phyloP scores from a whole-genome alignment of 1,140 invertebrate genomes.

The Danaus melanippus region DNA sequence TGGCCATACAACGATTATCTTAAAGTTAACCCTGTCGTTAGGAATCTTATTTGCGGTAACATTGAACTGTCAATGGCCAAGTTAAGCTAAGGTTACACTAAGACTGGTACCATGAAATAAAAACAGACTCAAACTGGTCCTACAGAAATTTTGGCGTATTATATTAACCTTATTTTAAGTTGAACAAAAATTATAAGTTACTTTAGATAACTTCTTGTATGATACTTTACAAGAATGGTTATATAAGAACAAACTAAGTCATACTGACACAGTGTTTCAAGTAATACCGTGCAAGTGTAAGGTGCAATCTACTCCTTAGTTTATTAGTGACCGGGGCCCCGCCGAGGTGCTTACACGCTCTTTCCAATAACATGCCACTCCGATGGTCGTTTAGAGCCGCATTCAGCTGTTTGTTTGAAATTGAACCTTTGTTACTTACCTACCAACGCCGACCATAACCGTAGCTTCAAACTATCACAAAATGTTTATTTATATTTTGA shows the following conservation, averaged over 20 bases:
- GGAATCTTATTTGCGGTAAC: slow-evolving; percentile 52
- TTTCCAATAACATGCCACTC: slow-evolving; percentile 39
- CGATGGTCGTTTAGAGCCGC: slow-evolving; percentile 46
- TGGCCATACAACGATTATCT: slow-evolving; percentile 53
- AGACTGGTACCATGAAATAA: slow-evolving; percentile 5
- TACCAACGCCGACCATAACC: background rate
- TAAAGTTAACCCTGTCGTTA: slow-evolving; percentile 60
- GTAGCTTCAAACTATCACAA: too few relatives aligned
- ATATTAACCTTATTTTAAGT: too few relatives aligned
- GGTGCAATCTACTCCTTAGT: slow-evolving; percentile 17
- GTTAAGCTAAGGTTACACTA: slow-evolving; percentile 28
- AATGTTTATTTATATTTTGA: too few relatives aligned
- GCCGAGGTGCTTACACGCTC: slow-evolving; percentile 30
- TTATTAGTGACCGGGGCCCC: slow-evolving; percentile 25
- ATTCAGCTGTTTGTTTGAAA: slow-evolving; percentile 38
- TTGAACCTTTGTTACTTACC: slow-evolving; percentile 34
- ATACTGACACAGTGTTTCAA: too few relatives aligned
- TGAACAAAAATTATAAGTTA: too few relatives aligned
- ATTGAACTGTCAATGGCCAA: slow-evolving; percentile 24
- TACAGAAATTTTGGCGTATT: too few relatives aligned
- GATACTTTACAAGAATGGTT: too few relatives aligned
- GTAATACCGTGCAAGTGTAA: too few relatives aligned
- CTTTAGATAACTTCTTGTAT: too few relatives aligned
- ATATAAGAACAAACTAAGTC: too few relatives aligned
- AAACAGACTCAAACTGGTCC: too few relatives aligned